Base-by-base conservation (phyloP, 2,113 vertebrate genomes). In the Gila orcuttii region DNA sequence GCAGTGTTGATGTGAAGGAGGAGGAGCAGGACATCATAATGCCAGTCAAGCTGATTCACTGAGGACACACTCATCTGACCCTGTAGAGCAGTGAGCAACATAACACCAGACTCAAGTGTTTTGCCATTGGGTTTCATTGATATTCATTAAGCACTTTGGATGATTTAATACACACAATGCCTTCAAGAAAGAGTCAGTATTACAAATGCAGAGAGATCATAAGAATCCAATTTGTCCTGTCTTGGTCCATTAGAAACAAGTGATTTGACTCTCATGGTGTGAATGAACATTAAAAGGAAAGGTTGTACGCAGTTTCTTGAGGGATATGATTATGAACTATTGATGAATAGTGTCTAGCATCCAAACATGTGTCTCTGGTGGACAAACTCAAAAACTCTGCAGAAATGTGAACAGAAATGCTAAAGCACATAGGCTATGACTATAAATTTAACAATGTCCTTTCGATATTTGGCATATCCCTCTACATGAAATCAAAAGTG, bases 271-370 rank as follows among this genome's bases (percentile, higher is more conserved):
- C 6, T 85, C 17, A 77, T 75, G 55, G 33, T 74, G 36, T 64
- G 13, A 31, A 84, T 86, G 85, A 50, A 73, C 60, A 73, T 64
- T 69, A 83, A 64, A 90, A 47, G 62, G 62, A 85, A 82, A 85
- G 45, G 79, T 42, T 73, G 86, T 85, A 81, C 87, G 82, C 39
- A 39, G 39, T 39, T 39, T 90, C 87, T 87, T 88, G 57, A 80
- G 74, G 83, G 79, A 87, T 68, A 87, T 88, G 88, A 85, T 86
- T 68, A 87, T 88, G 88, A 85, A 86, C 89, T 93, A 91, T 90
- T 42, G 81, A 75, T 74, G 84, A 89, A 87, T 10, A 74, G 1
- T 83, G 50, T 81, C 52, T 52, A 45, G 11, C 12, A 76, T 81
- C 68, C 23, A 36, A n/a, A 10, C 45, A 5, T 42, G 42, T 28